phyloP scores from a whole-genome alignment of 2,113 vertebrate species.

The Platichthys stellatus region DNA sequence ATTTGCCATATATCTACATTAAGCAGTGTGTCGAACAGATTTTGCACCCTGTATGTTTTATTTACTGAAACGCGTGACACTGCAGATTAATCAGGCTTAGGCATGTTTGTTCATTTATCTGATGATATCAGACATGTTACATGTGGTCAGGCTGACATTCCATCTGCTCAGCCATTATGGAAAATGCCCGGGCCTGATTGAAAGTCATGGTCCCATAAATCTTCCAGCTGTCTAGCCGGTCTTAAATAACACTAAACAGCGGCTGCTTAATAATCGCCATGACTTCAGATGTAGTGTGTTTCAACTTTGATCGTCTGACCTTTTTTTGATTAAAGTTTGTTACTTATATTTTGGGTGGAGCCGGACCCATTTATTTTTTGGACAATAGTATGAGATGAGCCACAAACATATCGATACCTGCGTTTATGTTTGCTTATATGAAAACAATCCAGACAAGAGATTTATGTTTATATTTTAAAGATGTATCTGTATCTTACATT shows the following conservation, averaged over 20 bases:
- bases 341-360: background rate
- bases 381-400: no score
- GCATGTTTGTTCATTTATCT: conserved; percentile 50
- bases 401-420: background rate
- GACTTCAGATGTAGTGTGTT: background rate
- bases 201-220: conserved; percentile 45
- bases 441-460: no score
- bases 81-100: conserved; percentile 45
- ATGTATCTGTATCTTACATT: no score
- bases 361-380: no score
- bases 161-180: conserved; percentile 38
- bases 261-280: background rate
- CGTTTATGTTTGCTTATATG: background rate
- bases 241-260: conserved; percentile 28
- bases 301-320: background rate
- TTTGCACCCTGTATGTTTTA: conserved; percentile 24
- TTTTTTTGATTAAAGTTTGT: background rate
- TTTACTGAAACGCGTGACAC: conserved; percentile 44
- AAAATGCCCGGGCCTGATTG: conserved; percentile 23
- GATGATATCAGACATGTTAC: conserved; percentile 40
- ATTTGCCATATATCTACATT: conserved; percentile 13
- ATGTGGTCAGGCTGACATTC: conserved; percentile 23
- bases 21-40: conserved; percentile 1
- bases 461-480: no score
- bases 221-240: conserved; percentile 31